Base-by-base conservation (phyloP, 2,797 vertebrate species). In the Antennarius maculatus region DNA sequence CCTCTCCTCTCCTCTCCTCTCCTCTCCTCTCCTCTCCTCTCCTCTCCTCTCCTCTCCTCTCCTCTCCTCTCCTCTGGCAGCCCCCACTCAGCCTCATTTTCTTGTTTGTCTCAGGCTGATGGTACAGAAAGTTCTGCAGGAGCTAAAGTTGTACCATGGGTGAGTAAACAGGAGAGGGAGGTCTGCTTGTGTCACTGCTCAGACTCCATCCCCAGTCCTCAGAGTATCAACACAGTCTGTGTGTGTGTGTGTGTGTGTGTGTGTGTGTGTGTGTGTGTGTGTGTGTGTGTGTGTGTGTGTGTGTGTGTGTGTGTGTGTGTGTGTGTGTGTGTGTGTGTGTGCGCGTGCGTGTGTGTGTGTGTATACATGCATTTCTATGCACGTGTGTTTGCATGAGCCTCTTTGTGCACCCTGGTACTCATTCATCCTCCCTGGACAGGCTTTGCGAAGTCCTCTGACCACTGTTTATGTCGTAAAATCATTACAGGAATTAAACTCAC, bases 121-220 rank as follows among this genome's bases (percentile, higher is more conserved):
- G 85, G 96, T 98, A 89, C 96, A 97, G 77, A 96, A 96, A 88
- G 96, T 98, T 75, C 95, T 98, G 62, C 95, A 95, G 77, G 97
- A 99, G 88, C 93, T 98, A 82, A 96, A 95, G 78, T 93, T 96
- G 82, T 97, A 95, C 80, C 97, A 98, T 5, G 95, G 97, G 97
- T 99, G 82, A 94, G 96, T 94, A 92, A 92, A 91, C 88, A 93
- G 64, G 71, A 79, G 86, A 82, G 69, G 70, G 76, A 86, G 82
- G 86, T 85, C 83, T 78, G 79, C 65, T 76, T 58, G 75, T 71
- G 85, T 8, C 54, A 56, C 61, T 71, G 46, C 46, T 75, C 42
- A 72, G 64, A 64, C 0, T 2, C 50, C 43, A n/a, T 23, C 27
- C 27, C 27, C 17, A 23, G 59, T 67, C 51, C 47, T 59, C 31